Conservation (phyloP, 2,797 vertebrate species). For the Picus viridis region DNA sequence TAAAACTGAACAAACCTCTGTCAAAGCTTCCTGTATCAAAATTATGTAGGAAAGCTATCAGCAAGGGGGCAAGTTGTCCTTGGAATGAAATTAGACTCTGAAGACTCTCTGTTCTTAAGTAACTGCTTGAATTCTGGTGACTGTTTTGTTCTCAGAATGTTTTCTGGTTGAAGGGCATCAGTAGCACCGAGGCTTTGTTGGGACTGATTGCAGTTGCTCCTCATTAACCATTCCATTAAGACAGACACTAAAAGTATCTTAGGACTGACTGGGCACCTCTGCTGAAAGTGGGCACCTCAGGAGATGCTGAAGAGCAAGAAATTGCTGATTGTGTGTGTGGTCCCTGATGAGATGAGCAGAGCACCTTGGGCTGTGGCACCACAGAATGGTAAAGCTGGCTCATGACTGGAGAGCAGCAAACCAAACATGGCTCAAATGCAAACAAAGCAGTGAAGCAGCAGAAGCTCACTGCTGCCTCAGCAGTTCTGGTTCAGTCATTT, state of each 20-base stretch:
- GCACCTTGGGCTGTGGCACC: neutral
- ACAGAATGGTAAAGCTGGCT: neutral
- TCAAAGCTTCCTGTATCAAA: neutral
- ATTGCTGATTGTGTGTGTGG: neutral
- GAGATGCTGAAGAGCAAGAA: neutral
- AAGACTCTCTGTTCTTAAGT: neutral
- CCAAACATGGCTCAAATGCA: neutral
- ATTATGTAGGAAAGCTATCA: neutral
- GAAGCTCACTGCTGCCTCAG: slow-evolving; percentile 19
- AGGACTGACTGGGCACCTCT: neutral
- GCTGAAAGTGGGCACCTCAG: neutral
- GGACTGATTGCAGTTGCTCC: neutral
- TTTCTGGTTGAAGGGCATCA: neutral
- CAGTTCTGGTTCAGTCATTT: slow-evolving; percentile 11
- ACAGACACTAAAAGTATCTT: neutral
- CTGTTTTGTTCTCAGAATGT: neutral
- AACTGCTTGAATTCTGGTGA: neutral
- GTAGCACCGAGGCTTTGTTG: neutral
- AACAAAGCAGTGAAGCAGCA: neutral
- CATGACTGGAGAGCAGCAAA: neutral
- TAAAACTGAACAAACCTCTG: neutral
- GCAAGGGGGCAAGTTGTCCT: neutral
- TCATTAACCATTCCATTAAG: neutral
- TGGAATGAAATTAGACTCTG: neutral
- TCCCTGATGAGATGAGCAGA: neutral